These are phyloP conservation scores for Astropecten irregularis DNA, from an alignment of 53 echinoderm and acorn worm species.

Conservation along the genomic window DNA sequence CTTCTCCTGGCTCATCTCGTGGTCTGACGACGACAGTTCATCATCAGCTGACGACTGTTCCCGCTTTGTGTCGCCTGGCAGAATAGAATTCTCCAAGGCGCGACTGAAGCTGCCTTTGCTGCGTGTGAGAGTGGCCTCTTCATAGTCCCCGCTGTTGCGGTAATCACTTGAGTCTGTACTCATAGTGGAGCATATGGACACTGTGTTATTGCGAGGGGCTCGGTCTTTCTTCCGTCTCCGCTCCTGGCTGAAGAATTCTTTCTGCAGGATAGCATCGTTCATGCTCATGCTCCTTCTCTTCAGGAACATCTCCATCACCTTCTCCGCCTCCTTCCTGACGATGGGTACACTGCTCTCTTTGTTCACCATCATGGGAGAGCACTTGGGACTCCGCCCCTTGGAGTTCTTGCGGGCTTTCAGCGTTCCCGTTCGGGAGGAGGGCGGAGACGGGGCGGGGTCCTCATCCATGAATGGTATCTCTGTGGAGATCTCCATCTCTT, in stretches of 20 bases:
- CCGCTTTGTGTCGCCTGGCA: slow-evolving; percentile 21
- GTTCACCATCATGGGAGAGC: slow-evolving; percentile 66
- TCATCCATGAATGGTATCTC: slow-evolving; percentile 49
- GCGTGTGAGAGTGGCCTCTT: slow-evolving; percentile 45
- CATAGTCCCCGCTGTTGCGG: slow-evolving; percentile 51
- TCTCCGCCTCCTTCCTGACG: slow-evolving; percentile 81
- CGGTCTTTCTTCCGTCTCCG: slow-evolving; percentile 61
- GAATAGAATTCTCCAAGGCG: slow-evolving; percentile 60
- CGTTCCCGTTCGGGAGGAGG: slow-evolving; percentile 74
- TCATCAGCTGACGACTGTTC: slow-evolving; percentile 75
- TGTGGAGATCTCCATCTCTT: slow-evolving; percentile 16
- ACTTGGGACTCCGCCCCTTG: slow-evolving; percentile 61
- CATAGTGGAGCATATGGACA: slow-evolving; percentile 79
- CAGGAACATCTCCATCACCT: slow-evolving; percentile 92
- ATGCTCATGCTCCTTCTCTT: slow-evolving; percentile 95
- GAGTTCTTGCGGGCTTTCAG: slow-evolving; percentile 75
- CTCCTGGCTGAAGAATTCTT: slow-evolving; percentile 83
- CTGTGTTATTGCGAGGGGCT: slow-evolving; percentile 78
- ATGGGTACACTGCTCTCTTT: slow-evolving; percentile 80
- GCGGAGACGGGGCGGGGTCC: slow-evolving; percentile 16
- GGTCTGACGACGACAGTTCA: slow-evolving; percentile 86
- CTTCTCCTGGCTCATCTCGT: slow-evolving; percentile 62
- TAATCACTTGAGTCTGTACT: slow-evolving; percentile 77
- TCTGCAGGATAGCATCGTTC: slow-evolving; percentile 87
- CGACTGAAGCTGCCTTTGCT: slow-evolving; percentile 67